phyloP scores from a whole-genome alignment of 2,113 vertebrate species.

The Atlantisia rogersi region DNA sequence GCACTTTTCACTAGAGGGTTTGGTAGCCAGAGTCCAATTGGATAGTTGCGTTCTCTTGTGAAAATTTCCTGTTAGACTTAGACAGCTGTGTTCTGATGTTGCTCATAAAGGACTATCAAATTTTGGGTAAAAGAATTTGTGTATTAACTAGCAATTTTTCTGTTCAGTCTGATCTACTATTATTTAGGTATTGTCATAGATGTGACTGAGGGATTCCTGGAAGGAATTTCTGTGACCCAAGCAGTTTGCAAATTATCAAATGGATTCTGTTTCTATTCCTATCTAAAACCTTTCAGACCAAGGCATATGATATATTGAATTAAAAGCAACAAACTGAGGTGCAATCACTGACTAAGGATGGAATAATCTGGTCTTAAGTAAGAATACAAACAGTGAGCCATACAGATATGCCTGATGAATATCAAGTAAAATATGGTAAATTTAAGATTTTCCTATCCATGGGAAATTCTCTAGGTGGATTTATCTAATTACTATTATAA shows the following conservation, averaged over 20 bases:
- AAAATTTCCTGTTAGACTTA: background rate
- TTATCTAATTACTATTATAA: background rate
- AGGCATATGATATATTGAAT: background rate
- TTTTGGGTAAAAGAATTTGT: background rate
- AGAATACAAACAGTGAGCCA: background rate
- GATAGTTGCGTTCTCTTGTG: background rate
- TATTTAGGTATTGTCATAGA: background rate
- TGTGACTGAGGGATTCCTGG: background rate
- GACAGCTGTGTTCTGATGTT: background rate
- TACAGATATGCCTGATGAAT: background rate
- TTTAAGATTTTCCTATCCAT: background rate
- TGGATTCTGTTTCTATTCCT: background rate
- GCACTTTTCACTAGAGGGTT: background rate
- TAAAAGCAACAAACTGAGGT: background rate
- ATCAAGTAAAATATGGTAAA: background rate
- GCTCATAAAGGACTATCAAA: background rate
- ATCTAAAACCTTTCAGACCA: background rate
- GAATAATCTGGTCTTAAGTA: background rate
- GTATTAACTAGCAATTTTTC: background rate
- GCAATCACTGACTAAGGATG: background rate
- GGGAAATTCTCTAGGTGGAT: background rate
- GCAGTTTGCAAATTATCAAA: background rate
- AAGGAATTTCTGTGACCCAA: background rate
- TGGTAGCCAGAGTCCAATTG: background rate
- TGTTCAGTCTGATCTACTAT: background rate